Evolutionary conservation across 2,797 vertebrate genomes (phyloP), one percentile per base, ranked within the genome.

Genomic region (Apogon talboti): DNA sequence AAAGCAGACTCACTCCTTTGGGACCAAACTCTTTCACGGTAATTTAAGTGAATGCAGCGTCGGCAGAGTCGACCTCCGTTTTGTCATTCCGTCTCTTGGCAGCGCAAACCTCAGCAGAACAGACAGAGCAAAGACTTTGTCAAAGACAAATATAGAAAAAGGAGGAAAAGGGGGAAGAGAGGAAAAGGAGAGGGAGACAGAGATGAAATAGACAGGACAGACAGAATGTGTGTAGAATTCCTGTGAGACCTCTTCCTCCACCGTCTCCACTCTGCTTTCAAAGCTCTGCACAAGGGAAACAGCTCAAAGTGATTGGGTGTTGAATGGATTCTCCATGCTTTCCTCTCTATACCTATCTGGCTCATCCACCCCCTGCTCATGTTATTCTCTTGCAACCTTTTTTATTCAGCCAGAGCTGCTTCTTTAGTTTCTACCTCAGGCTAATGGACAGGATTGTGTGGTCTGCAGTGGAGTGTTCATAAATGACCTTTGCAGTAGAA

Each of bases 141-240:
- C 44, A 58, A 79, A 79, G 63, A 60, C 73, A 69, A 66, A 80
- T 49, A 56, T 48, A 69, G 68, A n/a, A 58, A 53, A 50, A 21
- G 46, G 33, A 40, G 42, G 37, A 62, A 49, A 21, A 49, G 21
- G 14, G 35, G 37, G 35, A 11, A 16, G 16, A 40, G 52, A 52
- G 68, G 43, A 21, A 45, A 14, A 38, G 54, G 38, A 33, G 54
- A n/a, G 37, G 14, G 15, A 43, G 30, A 33, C 10, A 24, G 11
- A 50, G 66, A 74, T 67, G 66, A 74, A 77, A 51, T 7, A 13
- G 44, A 37, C 2, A 2, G n/a, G n/a, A n/a, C n/a, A 67, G 71
- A 62, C 41, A 41, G 64, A 54, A 12, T 57, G 44, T 54, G 41
- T 59, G 44, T 37, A 50, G 62, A 54, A 77, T 54, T 52, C 71